phyloP scores from a whole-genome alignment of 2,797 vertebrate genomes.

The Columba guinea region DNA sequence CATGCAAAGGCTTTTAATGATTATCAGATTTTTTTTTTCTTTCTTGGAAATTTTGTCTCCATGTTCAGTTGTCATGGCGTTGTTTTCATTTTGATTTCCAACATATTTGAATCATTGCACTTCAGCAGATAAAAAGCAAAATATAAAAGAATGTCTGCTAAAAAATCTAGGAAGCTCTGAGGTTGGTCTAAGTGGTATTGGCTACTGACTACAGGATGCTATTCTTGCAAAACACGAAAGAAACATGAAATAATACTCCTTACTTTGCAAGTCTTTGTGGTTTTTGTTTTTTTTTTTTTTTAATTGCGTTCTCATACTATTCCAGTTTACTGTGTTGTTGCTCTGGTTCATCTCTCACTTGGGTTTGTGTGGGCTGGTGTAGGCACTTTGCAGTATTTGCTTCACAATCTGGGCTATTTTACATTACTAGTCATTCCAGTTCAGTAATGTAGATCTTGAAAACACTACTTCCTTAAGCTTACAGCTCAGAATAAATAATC shows the following conservation, averaged over 20 bases:
- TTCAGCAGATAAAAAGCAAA: not conserved
- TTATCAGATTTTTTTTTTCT: not conserved
- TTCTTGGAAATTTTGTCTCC: not conserved
- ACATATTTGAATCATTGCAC: not conserved
- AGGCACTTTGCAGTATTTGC: not conserved
- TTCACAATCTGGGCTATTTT: not conserved
- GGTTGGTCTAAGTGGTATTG: not conserved
- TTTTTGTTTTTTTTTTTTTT: not conserved
- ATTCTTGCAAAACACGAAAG: not conserved
- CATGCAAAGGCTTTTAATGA: not conserved
- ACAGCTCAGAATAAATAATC: not conserved
- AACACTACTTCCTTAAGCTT: not conserved
- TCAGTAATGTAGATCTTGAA: not conserved
- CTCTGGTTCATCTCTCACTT: not conserved
- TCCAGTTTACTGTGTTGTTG: not conserved
- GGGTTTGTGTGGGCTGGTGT: not conserved
- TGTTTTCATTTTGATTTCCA: not conserved
- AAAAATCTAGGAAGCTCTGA: not conserved
- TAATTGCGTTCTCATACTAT: not conserved
- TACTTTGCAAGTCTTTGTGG: not conserved
- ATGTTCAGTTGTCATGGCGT: fast-evolving
- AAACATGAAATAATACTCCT: not conserved
- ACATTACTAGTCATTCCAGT: not conserved
- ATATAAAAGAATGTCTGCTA: not conserved
- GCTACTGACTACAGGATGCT: not conserved